Evolutionary conservation across 2,797 vertebrate species (phyloP).

Genomic region (Channallabes apus): DNA sequence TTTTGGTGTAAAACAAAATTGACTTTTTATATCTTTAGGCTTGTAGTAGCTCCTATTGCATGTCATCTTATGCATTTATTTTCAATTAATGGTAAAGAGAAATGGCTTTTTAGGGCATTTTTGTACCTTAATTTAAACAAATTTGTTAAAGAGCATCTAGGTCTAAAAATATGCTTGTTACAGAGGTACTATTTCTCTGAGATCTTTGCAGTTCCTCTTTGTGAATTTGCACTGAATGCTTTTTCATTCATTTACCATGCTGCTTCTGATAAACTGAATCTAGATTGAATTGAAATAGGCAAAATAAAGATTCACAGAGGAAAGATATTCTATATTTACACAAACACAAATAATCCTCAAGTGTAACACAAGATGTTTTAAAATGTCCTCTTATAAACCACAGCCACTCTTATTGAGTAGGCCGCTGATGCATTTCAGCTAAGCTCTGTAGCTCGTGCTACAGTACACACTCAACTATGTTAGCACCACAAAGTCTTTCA

Average conservation of each 20-base stretch:
- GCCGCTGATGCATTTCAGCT: not conserved
- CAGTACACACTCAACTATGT: not conserved
- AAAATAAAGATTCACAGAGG: not conserved
- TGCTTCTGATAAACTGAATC: not conserved
- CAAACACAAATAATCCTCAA: not conserved
- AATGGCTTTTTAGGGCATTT: not conserved
- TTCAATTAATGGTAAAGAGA: not conserved
- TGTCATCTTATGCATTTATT: not conserved
- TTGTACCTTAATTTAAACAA: not conserved
- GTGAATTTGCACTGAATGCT: not conserved
- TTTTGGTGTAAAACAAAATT: not conserved
- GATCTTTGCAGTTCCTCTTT: not conserved
- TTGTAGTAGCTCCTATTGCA: not conserved
- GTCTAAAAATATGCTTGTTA: not conserved
- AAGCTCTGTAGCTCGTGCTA: constrained; percentile 9
- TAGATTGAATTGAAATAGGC: too few relatives aligned
- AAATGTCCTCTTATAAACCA: not conserved
- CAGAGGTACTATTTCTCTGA: not conserved
- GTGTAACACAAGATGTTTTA: not conserved
- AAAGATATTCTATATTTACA: not conserved
- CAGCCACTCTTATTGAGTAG: not conserved
- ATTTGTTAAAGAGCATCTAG: not conserved
- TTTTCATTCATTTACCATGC: not conserved
- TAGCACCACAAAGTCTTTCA: not conserved
- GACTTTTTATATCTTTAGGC: not conserved